A percentile compares a stretch with the other conserved stretches of the same genome.
phyloP scores from a whole-genome alignment of 2,888 invertebrate genomes.

The Eulithis testata region DNA sequence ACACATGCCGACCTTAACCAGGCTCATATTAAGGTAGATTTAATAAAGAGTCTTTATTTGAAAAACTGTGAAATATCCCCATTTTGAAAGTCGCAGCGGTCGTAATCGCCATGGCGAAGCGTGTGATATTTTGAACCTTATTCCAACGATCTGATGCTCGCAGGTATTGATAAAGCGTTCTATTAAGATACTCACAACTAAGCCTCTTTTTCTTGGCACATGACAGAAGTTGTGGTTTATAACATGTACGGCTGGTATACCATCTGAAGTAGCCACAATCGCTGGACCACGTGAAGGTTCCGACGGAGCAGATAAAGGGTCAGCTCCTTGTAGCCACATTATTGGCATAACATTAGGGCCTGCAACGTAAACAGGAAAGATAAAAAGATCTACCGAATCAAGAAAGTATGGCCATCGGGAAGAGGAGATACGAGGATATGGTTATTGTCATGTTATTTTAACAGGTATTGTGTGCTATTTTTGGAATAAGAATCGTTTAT shows the following conservation, averaged over 20 bases:
- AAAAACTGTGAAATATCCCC: too few species aligned
- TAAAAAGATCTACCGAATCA: neutral
- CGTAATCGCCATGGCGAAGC: neutral
- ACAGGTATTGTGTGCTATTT: too few species aligned
- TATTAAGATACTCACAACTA: conserved; percentile 56
- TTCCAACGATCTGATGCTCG: neutral
- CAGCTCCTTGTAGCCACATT: conserved; percentile 57
- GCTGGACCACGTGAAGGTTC: conserved; percentile 50
- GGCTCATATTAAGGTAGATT: too few species aligned
- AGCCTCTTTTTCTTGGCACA: conserved; percentile 56
- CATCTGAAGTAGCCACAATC: conserved; percentile 56
- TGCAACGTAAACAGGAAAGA: conserved; percentile 7
- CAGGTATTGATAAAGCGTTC: neutral
- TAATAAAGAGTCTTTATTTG: too few species aligned
- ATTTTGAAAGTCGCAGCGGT: too few species aligned
- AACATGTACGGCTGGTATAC: conserved; percentile 53
- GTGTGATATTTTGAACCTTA: neutral
- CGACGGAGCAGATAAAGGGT: conserved; percentile 34
- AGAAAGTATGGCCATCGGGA: too few species aligned
- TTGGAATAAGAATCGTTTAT: too few species aligned
- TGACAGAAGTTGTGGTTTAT: conserved; percentile 53
- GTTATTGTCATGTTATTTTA: too few species aligned
- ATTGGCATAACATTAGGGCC: conserved; percentile 46
- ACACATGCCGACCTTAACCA: too few species aligned
- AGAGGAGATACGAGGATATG: too few species aligned